Evolutionary conservation across 2,888 invertebrate species (phyloP).

Genomic region (Mayetiola destructor): DNA sequence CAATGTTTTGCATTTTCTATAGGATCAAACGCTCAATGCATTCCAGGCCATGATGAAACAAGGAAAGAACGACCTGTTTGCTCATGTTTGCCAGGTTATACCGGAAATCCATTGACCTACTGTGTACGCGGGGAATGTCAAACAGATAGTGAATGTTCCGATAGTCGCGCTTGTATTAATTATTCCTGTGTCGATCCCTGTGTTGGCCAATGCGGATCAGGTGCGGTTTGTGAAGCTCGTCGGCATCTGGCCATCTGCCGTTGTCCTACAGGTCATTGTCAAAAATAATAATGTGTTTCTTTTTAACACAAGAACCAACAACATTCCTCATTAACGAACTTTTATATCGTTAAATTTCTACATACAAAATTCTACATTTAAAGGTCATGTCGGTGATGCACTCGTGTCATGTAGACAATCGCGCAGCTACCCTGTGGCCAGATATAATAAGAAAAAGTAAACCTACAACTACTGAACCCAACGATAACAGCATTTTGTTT

Average conservation of each 20-base stretch:
- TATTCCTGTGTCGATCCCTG: slow-evolving; percentile 62
- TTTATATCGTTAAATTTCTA: not conserved
- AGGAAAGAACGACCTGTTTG: slow-evolving; percentile 75
- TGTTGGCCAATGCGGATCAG: slow-evolving; percentile 60
- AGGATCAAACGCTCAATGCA: slow-evolving; percentile 46
- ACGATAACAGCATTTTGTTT: too few species aligned
- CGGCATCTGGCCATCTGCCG: slow-evolving; percentile 71
- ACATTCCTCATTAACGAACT: too few species aligned
- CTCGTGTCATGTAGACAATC: slow-evolving; percentile 41
- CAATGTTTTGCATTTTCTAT: not conserved
- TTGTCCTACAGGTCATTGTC: slow-evolving; percentile 47
- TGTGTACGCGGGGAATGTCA: slow-evolving; percentile 68
- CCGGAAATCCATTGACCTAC: slow-evolving; percentile 57
- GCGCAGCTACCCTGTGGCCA: slow-evolving; percentile 31
- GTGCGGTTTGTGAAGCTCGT: slow-evolving; percentile 59
- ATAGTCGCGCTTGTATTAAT: slow-evolving; percentile 61
- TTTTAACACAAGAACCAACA: not conserved
- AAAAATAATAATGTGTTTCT: not conserved
- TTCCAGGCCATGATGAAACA: slow-evolving; percentile 68
- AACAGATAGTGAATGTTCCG: slow-evolving; percentile 58
- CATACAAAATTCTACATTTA: too few species aligned
- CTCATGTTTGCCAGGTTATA: slow-evolving; percentile 62
- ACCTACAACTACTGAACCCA: too few species aligned
- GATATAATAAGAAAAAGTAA: slow-evolving; percentile 22
- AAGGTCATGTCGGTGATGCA: slow-evolving; percentile 41